phyloP scores from a whole-genome alignment of 1,140 invertebrate species.

The Bathynomus jamesi region DNA sequence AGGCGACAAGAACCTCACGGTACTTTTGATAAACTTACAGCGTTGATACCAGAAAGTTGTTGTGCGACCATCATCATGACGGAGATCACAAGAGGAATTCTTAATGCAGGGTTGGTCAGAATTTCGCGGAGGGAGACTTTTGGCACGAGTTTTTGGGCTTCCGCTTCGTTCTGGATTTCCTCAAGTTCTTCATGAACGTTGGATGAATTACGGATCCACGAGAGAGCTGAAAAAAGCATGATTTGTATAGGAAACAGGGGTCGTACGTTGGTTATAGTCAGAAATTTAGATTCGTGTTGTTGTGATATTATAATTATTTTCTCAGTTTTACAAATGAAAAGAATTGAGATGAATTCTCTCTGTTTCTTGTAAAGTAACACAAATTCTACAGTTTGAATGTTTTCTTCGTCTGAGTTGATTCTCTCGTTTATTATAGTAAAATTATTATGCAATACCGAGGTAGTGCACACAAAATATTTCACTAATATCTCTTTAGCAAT shows the following conservation, averaged over 20 bases:
- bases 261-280: too few species aligned
- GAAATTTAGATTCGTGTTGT: too few species aligned
- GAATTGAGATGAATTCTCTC: too few species aligned
- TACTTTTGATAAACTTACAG: constrained; percentile 58
- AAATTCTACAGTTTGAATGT: too few species aligned
- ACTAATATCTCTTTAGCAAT: too few species aligned
- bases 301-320: constrained; percentile 5
- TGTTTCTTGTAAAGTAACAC: too few species aligned
- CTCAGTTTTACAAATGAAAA: too few species aligned
- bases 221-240: constrained; percentile 52
- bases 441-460: too few species aligned
- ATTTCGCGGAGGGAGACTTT: constrained; percentile 64
- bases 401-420: too few species aligned
- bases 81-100: constrained; percentile 71
- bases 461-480: too few species aligned
- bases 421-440: too few species aligned
- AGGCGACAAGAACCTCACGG: not conserved
- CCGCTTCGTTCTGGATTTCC: constrained; percentile 71
- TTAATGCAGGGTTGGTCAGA: constrained; percentile 58
- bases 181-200: constrained; percentile 79
- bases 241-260: too few species aligned
- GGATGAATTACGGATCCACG: constrained; percentile 64
- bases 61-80: constrained; percentile 79
- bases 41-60: constrained; percentile 83
- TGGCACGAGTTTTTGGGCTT: constrained; percentile 62